A percentile compares a stretch with the other conserved stretches of the same genome.
Evolutionary conservation across 2,888 invertebrate species (phyloP).

Genomic region (Alentia gelatinosa): DNA sequence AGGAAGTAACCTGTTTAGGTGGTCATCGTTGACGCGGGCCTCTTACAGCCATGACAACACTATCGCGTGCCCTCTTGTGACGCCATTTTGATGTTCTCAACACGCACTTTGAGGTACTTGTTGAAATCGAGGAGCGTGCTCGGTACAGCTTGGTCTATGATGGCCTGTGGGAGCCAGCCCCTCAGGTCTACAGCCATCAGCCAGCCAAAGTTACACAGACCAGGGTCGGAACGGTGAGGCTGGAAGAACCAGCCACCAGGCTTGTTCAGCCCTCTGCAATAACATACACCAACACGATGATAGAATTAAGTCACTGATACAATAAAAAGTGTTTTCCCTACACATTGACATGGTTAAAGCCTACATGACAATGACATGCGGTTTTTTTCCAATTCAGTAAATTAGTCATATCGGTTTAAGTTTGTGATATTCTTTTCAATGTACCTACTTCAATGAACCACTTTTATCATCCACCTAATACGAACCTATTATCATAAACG

Average conservation of each 20-base stretch:
- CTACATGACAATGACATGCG: too few relatives aligned
- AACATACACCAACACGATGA: neutral
- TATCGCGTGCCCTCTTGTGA: neutral
- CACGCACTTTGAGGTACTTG: neutral
- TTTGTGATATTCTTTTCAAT: too few relatives aligned
- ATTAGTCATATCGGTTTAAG: too few relatives aligned
- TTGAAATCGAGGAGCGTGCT: neutral
- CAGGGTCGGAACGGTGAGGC: neutral
- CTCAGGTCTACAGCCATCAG: neutral
- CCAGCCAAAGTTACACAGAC: neutral
- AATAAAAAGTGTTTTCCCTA: too few relatives aligned
- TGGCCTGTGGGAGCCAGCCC: neutral
- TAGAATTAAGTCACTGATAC: neutral
- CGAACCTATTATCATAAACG: too few relatives aligned
- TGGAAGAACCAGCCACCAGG: neutral
- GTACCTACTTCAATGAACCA: too few relatives aligned
- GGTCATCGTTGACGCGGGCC: neutral
- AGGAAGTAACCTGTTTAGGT: neutral
- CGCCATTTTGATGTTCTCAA: neutral
- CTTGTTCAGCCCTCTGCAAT: neutral
- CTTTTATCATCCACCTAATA: too few relatives aligned
- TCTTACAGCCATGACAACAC: neutral
- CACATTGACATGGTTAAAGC: too few relatives aligned
- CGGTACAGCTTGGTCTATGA: slow-evolving; percentile 6
- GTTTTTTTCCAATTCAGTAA: too few relatives aligned